Base-by-base conservation (phyloP, 2,113 vertebrate genomes). In the Indicator indicator region DNA sequence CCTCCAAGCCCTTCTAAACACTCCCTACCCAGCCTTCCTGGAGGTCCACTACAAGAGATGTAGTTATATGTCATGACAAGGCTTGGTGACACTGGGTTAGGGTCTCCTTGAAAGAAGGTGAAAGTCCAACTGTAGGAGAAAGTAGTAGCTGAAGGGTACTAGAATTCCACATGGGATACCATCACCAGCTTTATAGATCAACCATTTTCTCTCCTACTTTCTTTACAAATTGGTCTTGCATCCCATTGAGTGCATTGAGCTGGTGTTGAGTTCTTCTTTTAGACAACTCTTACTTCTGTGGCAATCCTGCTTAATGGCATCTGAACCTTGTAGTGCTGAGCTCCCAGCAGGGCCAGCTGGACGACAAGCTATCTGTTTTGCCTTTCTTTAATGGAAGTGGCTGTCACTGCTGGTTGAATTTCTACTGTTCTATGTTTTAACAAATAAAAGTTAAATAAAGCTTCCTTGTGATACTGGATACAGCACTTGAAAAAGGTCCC, bases 341-440 rank as follows among this genome's bases (percentile, higher is more conserved):
- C 42, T 59, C 4, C 13, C 79, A 30, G 16, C 38, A 60, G 33
- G 36, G 33, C 33, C 5, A 2, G 80, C 70, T 32, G 83, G 40
- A 10, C 32, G 62, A 17, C 26, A 82, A n/a, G 5, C 23, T 50
- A 6, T 11, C 48, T 48, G 52, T 30, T 65, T 60, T 19, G 11
- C 19, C 15, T 81, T 28, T 24, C 52, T 71, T 27, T 16, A 14
- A 5, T 46, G 40, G 11, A 26, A 56, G 38, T 38, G 68, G 2
- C 48, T 23, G 19, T 23, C 11, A 1, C 11, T 0, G 1, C 1
- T n/a, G 0, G 13, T 83, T 64, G 36, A 38, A 59, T 87, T 78
- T n/a, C 56, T 82, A 2, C 26, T 52, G 5, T 17, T 72, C 33
- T 40, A 1, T 55, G 8, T 72, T 77, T 81, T 38, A 84, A 28